Base-by-base conservation (phyloP, 2,888 invertebrate genomes). In the Galerucella nymphaeae region DNA sequence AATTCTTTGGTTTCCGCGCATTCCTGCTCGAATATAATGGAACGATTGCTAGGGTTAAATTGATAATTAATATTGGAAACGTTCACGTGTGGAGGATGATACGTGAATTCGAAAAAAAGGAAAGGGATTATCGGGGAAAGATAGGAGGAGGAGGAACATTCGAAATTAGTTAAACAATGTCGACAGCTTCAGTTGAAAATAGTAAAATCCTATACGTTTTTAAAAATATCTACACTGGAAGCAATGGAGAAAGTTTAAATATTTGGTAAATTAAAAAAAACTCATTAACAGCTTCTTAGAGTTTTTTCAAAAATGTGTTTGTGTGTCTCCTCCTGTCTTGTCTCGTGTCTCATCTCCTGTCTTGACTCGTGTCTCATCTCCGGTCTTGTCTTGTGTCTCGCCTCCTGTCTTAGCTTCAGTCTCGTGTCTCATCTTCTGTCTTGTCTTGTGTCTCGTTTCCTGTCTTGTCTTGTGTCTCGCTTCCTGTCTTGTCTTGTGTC, bases 1-100 rank as follows among this genome's bases (percentile, higher is more conserved):
- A 69, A 76, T 77, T 75, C 75, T 76, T 78, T 72, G 78, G 73
- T 74, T 76, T 74, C 75, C 74, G 76, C 76, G 76, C 76, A 76
- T 73, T 76, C 71, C 71, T 58, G 72, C 23, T 16, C 18, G 61
- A 1, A 69, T 65, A 72, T 72, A 72, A 74, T 75, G 72, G 71
- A 65, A 66, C 74, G 70, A 74, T 76, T 74, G 76, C 68, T 59
- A 76, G 74, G 76, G 76, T 74, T 74, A 74, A 76, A 74, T 72
- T 74, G 76, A 72, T 76, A 69, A 76, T 76, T 71, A 66, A 68
- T 59, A 71, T 71, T 73, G 71, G 73, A 65, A 66, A 71, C 67
- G 67, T 66, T 57, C 58, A 70, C 62, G 66, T 68, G 63, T 61
- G 61, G 50, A 48, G 13, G 65, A n/a, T 48, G 30, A 42, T 58